Percentiles rank a stretch among this genome's conserved stretches.
Conservation (phyloP, 64 coral and sea anemone genomes). For the Stichodactyla helianthus region DNA sequence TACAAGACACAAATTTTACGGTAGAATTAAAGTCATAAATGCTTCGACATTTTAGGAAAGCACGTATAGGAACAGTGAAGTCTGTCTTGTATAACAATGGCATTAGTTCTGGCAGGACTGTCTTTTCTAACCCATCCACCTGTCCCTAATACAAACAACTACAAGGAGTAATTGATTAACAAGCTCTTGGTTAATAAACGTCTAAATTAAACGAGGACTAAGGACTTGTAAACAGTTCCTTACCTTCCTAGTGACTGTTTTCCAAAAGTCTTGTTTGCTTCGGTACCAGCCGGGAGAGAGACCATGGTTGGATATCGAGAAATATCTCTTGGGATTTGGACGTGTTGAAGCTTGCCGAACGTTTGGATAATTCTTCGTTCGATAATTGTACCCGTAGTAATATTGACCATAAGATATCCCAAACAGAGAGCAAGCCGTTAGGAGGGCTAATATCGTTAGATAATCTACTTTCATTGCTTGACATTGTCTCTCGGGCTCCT, state of each 20-base stretch:
- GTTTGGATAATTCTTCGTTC: neutral
- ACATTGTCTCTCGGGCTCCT: slow-evolving; percentile 3
- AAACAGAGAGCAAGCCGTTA: neutral
- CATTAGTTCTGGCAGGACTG: neutral
- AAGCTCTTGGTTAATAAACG: neutral
- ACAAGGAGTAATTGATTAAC: neutral
- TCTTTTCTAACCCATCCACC: neutral
- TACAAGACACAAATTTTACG: no score
- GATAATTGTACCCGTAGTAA: neutral
- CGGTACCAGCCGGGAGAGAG: neutral
- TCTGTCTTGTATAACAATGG: no score
- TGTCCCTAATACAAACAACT: neutral
- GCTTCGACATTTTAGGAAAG: no score
- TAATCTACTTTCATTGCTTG: slow-evolving; percentile 4
- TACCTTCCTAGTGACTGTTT: neutral
- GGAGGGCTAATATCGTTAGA: neutral
- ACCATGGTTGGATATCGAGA: neutral
- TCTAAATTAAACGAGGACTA: neutral
- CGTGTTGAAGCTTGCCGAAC: neutral
- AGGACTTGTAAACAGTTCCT: neutral
- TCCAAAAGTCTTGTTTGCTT: neutral
- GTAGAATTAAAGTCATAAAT: no score
- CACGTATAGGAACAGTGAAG: no score
- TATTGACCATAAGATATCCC: slow-evolving; percentile 4
- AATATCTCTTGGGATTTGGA: neutral